Percentiles rank a stretch among this genome's conserved stretches.
phyloP scores from a whole-genome alignment of 2,797 vertebrate species.

The Avahi laniger region DNA sequence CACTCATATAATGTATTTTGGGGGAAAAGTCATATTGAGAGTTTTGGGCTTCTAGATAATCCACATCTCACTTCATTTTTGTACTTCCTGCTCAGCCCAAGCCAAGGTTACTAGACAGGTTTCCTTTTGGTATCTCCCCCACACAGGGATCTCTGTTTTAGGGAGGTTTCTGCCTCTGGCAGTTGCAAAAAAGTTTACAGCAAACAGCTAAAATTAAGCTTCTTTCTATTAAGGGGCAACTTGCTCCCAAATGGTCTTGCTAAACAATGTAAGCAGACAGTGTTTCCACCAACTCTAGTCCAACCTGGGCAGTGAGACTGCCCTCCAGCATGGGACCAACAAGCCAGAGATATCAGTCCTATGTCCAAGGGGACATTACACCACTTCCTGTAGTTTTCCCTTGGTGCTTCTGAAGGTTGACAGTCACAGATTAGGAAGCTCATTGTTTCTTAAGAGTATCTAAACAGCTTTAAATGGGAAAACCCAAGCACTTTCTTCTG shows the following conservation, averaged over 20 bases:
- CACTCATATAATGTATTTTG: background rate
- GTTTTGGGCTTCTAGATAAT: background rate
- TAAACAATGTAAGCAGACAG: background rate
- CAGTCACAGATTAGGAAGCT: background rate
- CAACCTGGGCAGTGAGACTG: background rate
- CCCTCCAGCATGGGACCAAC: background rate
- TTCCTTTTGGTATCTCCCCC: background rate
- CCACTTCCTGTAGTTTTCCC: background rate
- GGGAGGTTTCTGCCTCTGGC: background rate
- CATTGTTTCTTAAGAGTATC: background rate
- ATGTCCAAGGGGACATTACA: background rate
- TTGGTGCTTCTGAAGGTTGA: background rate
- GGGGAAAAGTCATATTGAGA: background rate
- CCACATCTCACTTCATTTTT: background rate
- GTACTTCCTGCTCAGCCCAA: background rate
- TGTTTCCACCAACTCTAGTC: background rate
- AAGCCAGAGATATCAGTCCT: background rate
- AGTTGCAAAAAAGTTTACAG: background rate
- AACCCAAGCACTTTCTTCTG: background rate
- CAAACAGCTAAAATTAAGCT: background rate
- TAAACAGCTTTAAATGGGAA: background rate
- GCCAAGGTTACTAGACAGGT: background rate
- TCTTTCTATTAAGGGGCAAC: slow-evolving; percentile 41
- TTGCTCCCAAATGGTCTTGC: background rate
- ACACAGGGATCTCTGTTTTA: background rate